phyloP scores from a whole-genome alignment of 2,113 vertebrate genomes.

The Chionomys nivalis region DNA sequence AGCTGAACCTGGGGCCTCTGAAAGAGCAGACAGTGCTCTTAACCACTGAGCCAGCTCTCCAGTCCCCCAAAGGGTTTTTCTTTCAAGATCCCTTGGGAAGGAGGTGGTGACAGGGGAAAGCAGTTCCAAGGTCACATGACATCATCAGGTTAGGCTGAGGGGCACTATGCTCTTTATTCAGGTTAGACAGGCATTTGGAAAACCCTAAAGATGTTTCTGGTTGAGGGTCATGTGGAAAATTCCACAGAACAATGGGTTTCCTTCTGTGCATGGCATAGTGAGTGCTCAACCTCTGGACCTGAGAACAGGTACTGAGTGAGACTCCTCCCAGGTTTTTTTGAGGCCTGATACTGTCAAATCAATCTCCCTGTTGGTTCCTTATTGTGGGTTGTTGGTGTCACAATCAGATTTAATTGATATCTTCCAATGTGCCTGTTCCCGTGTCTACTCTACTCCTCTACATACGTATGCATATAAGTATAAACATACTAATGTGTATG shows the following conservation, averaged over 20 bases:
- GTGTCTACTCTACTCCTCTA: background rate
- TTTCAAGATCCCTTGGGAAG: background rate
- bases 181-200: background rate
- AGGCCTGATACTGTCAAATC: background rate
- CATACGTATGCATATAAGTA: background rate
- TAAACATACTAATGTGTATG: background rate
- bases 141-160: background rate
- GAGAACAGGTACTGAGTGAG: background rate
- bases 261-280: background rate
- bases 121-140: background rate
- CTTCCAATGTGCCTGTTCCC: background rate
- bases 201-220: background rate
- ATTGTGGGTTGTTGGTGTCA: background rate
- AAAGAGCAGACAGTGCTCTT: background rate
- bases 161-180: background rate
- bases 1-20: background rate
- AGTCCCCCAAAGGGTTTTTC: background rate
- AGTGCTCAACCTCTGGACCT: background rate
- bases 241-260: background rate
- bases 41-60: background rate
- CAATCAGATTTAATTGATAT: background rate
- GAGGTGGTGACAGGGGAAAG: background rate
- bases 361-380: background rate
- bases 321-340: background rate
- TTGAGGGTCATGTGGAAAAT: background rate